phyloP scores from a whole-genome alignment of 2,113 vertebrate species.

The Vanacampus margaritifer region DNA sequence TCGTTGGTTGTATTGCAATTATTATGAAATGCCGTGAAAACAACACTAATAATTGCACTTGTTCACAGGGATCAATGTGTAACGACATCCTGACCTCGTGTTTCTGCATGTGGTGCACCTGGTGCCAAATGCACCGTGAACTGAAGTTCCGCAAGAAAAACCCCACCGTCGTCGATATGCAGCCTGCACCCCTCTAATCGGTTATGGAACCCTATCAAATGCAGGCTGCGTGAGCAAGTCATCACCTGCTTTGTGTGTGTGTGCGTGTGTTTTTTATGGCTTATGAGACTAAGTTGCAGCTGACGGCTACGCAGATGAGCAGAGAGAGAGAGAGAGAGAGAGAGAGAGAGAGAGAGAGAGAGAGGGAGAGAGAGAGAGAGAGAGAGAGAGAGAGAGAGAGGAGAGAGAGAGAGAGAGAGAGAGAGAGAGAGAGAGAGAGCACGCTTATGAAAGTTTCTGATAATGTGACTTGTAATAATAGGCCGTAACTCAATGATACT shows the following conservation, averaged over 20 bases:
- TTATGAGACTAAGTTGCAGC: not conserved
- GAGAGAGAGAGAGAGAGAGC: too few relatives aligned
- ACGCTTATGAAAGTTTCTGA: too few relatives aligned
- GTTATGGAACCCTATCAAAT: not conserved
- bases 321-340: too few relatives aligned
- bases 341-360: too few relatives aligned
- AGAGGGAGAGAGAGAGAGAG: too few relatives aligned
- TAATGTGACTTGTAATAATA: too few relatives aligned
- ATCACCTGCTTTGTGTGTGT: not conserved
- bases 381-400: too few relatives aligned
- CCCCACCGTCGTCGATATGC: slow-evolving; percentile 12
- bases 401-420: too few relatives aligned
- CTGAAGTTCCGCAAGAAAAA: slow-evolving; percentile 18
- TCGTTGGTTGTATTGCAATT: not conserved
- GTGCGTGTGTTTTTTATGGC: not conserved
- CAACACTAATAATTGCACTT: not conserved
- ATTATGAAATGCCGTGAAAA: not conserved
- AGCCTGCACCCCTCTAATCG: not conserved
- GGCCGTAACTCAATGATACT: too few relatives aligned
- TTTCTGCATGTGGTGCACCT: slow-evolving; percentile 42
- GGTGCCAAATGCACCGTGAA: slow-evolving; percentile 55
- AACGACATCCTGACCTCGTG: slow-evolving; percentile 35
- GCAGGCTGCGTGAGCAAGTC: not conserved
- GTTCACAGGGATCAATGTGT: slow-evolving; percentile 36
- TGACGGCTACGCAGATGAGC: not conserved